Evolutionary conservation across 2,113 vertebrate species (phyloP).

Genomic region (Trochalopteron elliotii): DNA sequence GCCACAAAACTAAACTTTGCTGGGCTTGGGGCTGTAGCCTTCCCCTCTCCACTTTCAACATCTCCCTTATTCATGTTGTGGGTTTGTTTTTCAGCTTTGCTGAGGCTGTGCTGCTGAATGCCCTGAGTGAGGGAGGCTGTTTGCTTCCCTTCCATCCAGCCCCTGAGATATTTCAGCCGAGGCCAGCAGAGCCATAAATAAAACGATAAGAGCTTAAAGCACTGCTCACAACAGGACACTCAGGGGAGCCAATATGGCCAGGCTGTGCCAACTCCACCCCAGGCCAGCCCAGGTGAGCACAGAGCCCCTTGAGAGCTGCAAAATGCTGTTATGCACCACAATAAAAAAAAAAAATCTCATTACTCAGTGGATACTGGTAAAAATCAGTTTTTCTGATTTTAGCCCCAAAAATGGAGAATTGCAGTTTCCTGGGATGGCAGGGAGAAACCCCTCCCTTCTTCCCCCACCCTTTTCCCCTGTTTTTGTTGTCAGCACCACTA

Average conservation of each 20-base stretch:
- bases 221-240: neutral
- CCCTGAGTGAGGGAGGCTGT: neutral
- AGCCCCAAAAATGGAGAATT: neutral
- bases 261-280: neutral
- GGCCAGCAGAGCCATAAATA: conserved; percentile 17
- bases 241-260: rapidly evolving
- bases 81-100: neutral
- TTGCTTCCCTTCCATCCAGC: neutral
- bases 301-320: neutral
- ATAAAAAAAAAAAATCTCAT: neutral
- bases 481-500: neutral
- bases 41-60: neutral
- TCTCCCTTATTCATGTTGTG: neutral
- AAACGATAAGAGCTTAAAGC: neutral
- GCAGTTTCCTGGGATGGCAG: neutral
- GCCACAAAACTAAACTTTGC: neutral
- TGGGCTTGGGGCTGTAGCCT: neutral
- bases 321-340: neutral
- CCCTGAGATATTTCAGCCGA: neutral
- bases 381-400: neutral
- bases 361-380: neutral
- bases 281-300: neutral
- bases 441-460: neutral
- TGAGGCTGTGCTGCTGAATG: neutral
- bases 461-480: rapidly evolving